Evolutionary conservation across 2,888 invertebrate species (phyloP), one percentile per base, ranked within the genome.

Genomic region (Taphrorychus bicolor): DNA sequence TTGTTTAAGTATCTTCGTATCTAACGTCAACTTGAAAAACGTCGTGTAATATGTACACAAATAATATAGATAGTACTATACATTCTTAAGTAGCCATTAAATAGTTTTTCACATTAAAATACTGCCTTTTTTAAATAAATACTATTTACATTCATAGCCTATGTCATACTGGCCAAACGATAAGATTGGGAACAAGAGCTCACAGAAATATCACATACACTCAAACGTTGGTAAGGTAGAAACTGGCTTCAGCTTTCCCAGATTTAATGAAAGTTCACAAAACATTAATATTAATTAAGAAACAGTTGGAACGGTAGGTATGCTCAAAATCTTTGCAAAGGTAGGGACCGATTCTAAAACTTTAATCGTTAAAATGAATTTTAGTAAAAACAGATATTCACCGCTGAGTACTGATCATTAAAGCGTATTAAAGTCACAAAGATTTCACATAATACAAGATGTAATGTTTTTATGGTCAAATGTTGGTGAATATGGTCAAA

Each of bases 61-160:
- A 66, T 67, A 68, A 70, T 67, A 66, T n/a, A 67, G 21, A 52
- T 66, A 70, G 69, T 70, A 69, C 70, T 69, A 66, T 71, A 71
- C 71, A 70, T 60, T 56, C 65, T 71, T 64, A 69, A 64, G 64
- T 60, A 57, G 51, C 40, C 58, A 53, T 67, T 66, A 66, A 72
- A 69, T 63, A 48, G 14, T 54, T 23, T n/a, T n/a, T 17, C 19
- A 54, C n/a, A 19, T 51, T 24, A 41, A 63, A 68, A 68, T 68
- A 68, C 68, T 68, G 68, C 56, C 21, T 63, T 54, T 58, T 45
- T 74, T n/a, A n/a, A 77, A 77, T 78, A 78, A 79, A 78, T 79
- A 77, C 71, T 80, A 79, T 80, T 68, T 80, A 80, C 79, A 78
- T 74, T 76, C 74, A 66, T 69, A 74, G 75, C 76, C 76, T 77